phyloP scores from a whole-genome alignment of 2,797 vertebrate species.

The Erpetoichthys calabaricus region DNA sequence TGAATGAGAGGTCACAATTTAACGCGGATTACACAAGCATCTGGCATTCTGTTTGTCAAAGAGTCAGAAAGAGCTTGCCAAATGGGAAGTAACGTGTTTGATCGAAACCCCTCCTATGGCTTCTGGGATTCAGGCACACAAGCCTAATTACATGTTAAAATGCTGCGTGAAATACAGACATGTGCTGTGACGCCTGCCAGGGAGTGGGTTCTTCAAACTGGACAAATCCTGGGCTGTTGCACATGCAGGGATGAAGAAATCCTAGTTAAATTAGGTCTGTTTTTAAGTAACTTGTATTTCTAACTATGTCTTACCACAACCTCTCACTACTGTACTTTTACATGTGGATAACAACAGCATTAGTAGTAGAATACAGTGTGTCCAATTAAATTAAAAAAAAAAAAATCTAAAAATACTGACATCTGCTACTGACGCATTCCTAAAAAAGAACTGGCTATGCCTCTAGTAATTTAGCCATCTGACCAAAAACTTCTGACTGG shows the following conservation, averaged over 20 bases:
- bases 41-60: neutral
- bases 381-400: conserved; percentile 15
- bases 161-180: neutral
- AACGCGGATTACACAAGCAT: neutral
- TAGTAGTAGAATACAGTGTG: conserved; percentile 32
- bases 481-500: too few relatives aligned
- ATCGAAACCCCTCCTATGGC: neutral
- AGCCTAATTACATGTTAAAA: neutral
- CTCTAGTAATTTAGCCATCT: too few relatives aligned
- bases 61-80: neutral
- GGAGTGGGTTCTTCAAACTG: too few relatives aligned
- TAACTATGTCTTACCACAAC: too few relatives aligned
- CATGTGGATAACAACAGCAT: conserved; percentile 23
- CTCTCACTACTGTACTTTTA: conserved; percentile 8
- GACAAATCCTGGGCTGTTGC: too few relatives aligned
- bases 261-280: too few relatives aligned
- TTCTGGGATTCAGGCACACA: neutral
- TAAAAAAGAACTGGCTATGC: too few relatives aligned
- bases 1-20: neutral
- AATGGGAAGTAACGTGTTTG: neutral
- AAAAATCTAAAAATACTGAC: conserved; percentile 12
- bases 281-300: too few relatives aligned
- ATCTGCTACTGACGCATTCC: too few relatives aligned
- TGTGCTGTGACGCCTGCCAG: too few relatives aligned
- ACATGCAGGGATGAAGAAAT: too few relatives aligned